A percentile compares a stretch with the other conserved stretches of the same genome.
phyloP scores from a whole-genome alignment of 2,113 vertebrate genomes.

The Callithrix jacchus region DNA sequence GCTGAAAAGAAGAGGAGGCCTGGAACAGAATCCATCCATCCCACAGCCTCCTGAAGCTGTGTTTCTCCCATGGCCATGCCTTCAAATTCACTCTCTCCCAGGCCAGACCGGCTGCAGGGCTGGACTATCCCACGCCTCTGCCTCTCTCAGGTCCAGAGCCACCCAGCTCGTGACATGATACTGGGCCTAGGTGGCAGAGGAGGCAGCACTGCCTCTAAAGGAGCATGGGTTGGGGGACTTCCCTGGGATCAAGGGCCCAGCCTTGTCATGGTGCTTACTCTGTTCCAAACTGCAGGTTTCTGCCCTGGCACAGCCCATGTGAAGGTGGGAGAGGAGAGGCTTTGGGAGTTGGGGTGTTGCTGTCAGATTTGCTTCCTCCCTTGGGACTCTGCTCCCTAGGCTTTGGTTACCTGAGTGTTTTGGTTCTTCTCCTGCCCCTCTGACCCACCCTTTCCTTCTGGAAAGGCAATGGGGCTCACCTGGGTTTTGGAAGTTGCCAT shows the following conservation, averaged over 20 bases:
- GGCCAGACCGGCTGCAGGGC: too few relatives aligned
- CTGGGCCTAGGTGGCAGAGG: not conserved
- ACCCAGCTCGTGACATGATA: accelerated
- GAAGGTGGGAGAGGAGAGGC: not conserved
- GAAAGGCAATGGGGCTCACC: too few relatives aligned
- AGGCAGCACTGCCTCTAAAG: not conserved
- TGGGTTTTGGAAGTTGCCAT: not conserved
- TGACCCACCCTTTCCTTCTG: not conserved
- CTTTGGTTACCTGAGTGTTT: not conserved
- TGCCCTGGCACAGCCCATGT: not conserved
- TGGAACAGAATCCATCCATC: accelerated
- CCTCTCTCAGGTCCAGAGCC: not conserved
- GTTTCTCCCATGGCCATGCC: not conserved
- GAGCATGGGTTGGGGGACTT: not conserved
- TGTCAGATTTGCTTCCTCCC: not conserved
- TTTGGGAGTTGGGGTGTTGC: not conserved
- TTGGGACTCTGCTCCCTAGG: not conserved
- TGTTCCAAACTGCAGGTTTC: not conserved
- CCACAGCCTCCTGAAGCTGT: not conserved
- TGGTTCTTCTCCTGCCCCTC: not conserved
- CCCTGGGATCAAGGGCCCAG: not conserved
- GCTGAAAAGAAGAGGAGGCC: not conserved
- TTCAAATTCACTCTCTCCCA: too few relatives aligned
- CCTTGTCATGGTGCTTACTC: not conserved
- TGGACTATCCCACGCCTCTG: accelerated